Evolutionary conservation across 1,140 invertebrate genomes (phyloP), one percentile per base, ranked within the genome.

Genomic region (Agrypnia vestita): DNA sequence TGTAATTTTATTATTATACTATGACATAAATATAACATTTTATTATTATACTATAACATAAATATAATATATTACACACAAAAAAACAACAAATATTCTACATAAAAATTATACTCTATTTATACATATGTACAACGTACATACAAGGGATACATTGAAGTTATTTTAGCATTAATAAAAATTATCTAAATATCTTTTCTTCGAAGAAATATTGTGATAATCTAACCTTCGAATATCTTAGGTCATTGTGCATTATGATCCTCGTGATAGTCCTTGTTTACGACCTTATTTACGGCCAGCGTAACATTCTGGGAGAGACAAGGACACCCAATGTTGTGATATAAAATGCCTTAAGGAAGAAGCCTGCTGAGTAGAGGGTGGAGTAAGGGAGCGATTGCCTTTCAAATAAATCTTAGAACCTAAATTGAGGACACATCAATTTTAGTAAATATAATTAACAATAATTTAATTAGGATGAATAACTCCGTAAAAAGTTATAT

Each of bases 251-350:
- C 61, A 64, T 64, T 64, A 64, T 47, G 46, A 17, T 35, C 43
- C n/a, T 17, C 15, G 44, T 49, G 64, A 69, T 69, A 69, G 64
- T 13, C 64, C 64, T 17, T 19, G 64, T 69, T 69, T 47, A 69
- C 64, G 44, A 44, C 64, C 64, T 47, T 69, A 69, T 69, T 69
- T 69, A 69, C 44, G 64, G 44, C 64, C 46, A 17, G 15, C 21
- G 44, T 69, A 17, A 69, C 64, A 43, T 69, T 69, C 64, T 15
- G 64, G 46, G 64, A 0, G 0, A 21, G 64, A 69, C 46, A 69
- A 47, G n/a, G 64, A 69, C 44, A 69, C 64, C 62, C 62, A 17
- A 69, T 69, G 64, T 69, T 47, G 64, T 69, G 64, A 69, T 69
- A 49, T 35, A 35, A 69, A 69, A 69, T 69, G 64, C 64, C n/a